These are phyloP conservation scores for Lucilia cuprina DNA, from an alignment of 1,140 invertebrate species.

Conservation along the genomic window DNA sequence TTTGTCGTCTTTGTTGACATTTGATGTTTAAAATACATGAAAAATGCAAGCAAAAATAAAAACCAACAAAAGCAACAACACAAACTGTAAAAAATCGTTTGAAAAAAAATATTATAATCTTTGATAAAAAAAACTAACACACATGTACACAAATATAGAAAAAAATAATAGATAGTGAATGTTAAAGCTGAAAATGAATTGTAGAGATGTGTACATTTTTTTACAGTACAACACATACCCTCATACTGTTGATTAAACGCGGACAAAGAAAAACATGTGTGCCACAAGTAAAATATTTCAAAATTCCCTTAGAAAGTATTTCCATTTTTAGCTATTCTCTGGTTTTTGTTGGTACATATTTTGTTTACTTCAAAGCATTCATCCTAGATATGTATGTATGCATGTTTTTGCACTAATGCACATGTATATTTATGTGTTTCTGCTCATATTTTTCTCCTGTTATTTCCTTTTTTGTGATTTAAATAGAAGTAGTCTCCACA, in stretches of 20 bases:
- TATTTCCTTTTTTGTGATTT: too few relatives aligned
- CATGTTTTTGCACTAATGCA: too few relatives aligned
- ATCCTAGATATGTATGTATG: too few relatives aligned
- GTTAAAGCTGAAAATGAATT: not conserved
- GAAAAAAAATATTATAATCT: not conserved
- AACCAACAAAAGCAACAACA: not conserved
- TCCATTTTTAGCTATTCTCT: not conserved
- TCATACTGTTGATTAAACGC: not conserved
- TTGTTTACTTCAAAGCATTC: too few relatives aligned
- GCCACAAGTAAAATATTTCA: not conserved
- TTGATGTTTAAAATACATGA: constrained; percentile 32
- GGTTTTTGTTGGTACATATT: too few relatives aligned
- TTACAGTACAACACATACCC: not conserved
- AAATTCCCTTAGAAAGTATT: not conserved
- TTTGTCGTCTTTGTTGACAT: constrained; percentile 32
- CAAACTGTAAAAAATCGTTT: not conserved
- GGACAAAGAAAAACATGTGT: not conserved
- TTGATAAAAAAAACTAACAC: not conserved
- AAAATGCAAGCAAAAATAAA: constrained; percentile 19
- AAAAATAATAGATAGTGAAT: not conserved
- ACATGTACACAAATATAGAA: not conserved
- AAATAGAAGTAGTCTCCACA: not conserved
- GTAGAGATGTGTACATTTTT: too few relatives aligned
- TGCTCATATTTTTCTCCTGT: too few relatives aligned
- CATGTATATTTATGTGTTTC: too few relatives aligned